phyloP scores from a whole-genome alignment of 2,797 vertebrate species.

The Coluber constrictor region DNA sequence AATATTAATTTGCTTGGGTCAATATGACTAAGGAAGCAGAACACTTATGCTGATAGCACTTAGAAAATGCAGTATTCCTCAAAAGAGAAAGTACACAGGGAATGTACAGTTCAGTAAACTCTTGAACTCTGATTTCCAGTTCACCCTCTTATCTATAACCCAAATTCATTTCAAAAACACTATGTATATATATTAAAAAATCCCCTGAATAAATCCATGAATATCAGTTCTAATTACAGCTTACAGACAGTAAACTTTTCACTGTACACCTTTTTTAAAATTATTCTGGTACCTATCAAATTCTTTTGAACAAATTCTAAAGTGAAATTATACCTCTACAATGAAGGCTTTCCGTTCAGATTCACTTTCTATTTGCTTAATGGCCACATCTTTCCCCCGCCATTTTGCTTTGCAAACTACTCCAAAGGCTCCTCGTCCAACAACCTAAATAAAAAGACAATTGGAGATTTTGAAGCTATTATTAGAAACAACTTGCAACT shows the following conservation, averaged over 20 bases:
- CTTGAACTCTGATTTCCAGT: neutral
- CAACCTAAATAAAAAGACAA: conserved; percentile 78
- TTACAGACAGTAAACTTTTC: neutral
- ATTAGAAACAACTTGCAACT: neutral
- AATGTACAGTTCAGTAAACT: neutral
- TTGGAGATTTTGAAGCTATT: conserved; percentile 6
- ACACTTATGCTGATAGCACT: neutral
- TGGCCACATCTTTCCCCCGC: conserved; percentile 97
- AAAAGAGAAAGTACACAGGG: neutral
- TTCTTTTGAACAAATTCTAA: neutral
- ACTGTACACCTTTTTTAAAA: neutral
- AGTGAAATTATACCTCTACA: conserved; percentile 88
- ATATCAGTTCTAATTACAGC: neutral
- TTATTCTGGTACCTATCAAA: neutral
- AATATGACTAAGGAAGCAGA: neutral
- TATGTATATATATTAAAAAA: neutral
- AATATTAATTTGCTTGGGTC: neutral
- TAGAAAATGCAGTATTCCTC: neutral
- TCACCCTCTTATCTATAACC: neutral
- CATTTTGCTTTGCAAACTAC: conserved; percentile 99
- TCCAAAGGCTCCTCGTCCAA: conserved; percentile 97
- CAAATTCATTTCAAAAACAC: neutral
- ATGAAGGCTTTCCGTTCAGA: conserved; percentile 97
- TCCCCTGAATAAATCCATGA: neutral
- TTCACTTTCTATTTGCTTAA: conserved; percentile 99